Evolutionary conservation across 2,113 vertebrate genomes (phyloP).

Genomic region (Colossoma macropomum): DNA sequence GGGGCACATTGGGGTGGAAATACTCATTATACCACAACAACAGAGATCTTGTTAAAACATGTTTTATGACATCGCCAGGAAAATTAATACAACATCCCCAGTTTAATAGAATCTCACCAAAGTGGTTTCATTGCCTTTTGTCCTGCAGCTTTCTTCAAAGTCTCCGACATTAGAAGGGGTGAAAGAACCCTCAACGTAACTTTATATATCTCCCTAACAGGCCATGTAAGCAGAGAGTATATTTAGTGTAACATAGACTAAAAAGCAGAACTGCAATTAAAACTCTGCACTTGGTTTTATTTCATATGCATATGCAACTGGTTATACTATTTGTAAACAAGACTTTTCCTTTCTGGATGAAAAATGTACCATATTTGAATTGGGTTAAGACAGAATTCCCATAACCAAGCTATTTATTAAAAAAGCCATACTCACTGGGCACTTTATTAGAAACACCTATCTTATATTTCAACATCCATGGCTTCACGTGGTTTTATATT

Average conservation of each 20-base stretch:
- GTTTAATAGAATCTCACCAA: constrained; percentile 51
- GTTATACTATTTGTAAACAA: background rate
- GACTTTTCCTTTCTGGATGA: background rate
- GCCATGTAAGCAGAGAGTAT: background rate
- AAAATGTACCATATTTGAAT: too few species aligned
- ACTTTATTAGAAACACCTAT: background rate
- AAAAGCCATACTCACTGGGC: background rate
- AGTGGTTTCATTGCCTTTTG: constrained; percentile 36
- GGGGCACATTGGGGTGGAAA: constrained; percentile 67
- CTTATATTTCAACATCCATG: background rate
- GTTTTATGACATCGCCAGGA: constrained; percentile 56
- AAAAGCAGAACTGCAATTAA: background rate
- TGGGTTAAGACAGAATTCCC: background rate
- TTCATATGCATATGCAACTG: too few species aligned
- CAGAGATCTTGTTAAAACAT: constrained; percentile 66
- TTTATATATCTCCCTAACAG: background rate
- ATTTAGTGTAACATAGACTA: background rate
- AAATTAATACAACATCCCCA: constrained; percentile 62
- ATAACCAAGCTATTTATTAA: background rate
- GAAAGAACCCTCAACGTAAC: background rate
- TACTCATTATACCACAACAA: constrained; percentile 73
- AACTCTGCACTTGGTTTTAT: too few species aligned
- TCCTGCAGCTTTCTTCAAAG: constrained; percentile 37
- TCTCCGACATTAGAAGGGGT: constrained; percentile 8
- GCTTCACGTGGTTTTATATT: too few species aligned